Percentiles rank a stretch among this genome's conserved stretches.
These are phyloP conservation scores for Drosophila fulvimacula DNA, from an alignment of 2,888 invertebrate genomes.

Conservation along the genomic window DNA sequence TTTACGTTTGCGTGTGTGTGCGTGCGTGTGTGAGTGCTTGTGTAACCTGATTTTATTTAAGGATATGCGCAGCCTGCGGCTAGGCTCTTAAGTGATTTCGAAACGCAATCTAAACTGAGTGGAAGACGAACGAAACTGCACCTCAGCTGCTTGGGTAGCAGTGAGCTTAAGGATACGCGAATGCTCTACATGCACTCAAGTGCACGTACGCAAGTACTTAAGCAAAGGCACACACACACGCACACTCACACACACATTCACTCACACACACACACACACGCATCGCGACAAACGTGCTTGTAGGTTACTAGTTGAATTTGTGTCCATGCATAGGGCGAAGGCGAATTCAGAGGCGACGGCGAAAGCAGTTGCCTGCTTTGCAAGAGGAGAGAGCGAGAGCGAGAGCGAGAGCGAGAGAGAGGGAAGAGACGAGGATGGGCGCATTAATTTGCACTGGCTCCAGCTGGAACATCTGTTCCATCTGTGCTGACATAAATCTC, in stretches of 20 bases:
- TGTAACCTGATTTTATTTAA: slow-evolving; percentile 78
- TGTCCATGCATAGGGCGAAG: slow-evolving; percentile 16
- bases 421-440: slow-evolving; percentile 7
- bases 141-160: slow-evolving; percentile 29
- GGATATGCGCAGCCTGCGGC: slow-evolving; percentile 72
- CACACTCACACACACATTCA: neutral
- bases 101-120: slow-evolving; percentile 57
- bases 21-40: slow-evolving; percentile 12
- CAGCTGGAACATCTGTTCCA: slow-evolving; percentile 69
- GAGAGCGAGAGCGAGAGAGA: neutral
- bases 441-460: slow-evolving; percentile 66
- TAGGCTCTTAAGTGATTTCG: slow-evolving; percentile 73
- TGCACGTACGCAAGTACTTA: slow-evolving; percentile 76
- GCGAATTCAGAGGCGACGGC: slow-evolving; percentile 14
- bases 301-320: slow-evolving; percentile 74
- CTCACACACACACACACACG: neutral
- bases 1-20: neutral
- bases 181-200: slow-evolving; percentile 56
- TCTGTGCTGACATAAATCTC: slow-evolving; percentile 80
- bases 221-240: slow-evolving; percentile 44
- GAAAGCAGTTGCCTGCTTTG: slow-evolving; percentile 26
- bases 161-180: slow-evolving; percentile 59
- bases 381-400: neutral
- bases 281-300: slow-evolving; percentile 44
- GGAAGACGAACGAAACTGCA: slow-evolving; percentile 39